Evolutionary conservation across 1,140 invertebrate genomes (phyloP).

Genomic region (Pogonomyrmex californicus): DNA sequence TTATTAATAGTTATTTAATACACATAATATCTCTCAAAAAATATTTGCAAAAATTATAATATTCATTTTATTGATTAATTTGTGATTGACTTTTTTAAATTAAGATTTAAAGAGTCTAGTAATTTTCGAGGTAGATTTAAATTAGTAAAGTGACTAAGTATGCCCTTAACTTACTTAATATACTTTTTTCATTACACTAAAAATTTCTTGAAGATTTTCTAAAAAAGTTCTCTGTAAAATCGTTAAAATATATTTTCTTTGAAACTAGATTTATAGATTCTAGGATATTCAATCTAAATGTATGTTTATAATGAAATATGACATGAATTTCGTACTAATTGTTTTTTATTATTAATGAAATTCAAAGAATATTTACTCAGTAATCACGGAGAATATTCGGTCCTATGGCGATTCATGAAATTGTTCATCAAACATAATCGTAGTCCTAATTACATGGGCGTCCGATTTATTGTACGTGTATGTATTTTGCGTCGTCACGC

Average conservation of each 20-base stretch:
- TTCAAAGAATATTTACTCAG: background rate
- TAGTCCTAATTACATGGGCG: slow-evolving; percentile 11
- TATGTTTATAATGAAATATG: background rate
- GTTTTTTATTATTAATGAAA: background rate
- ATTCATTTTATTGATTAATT: background rate
- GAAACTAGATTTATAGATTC: background rate
- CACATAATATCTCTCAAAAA: background rate
- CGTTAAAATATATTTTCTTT: background rate
- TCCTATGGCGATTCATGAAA: slow-evolving; percentile 7
- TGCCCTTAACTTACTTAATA: too few relatives aligned
- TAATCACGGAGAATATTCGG: background rate
- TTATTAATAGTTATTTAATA: background rate
- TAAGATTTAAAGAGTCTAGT: background rate
- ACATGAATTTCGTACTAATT: background rate
- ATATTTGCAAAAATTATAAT: background rate
- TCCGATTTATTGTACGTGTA: slow-evolving; percentile 20
- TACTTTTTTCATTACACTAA: too few relatives aligned
- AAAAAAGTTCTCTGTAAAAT: background rate
- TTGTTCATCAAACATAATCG: slow-evolving; percentile 41
- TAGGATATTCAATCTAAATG: background rate
- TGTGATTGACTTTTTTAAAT: background rate
- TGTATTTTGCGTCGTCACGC: slow-evolving; percentile 52
- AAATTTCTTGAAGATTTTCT: background rate
- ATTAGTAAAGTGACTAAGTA: too few relatives aligned
- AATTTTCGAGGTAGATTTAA: background rate